Conservation (phyloP, 2,113 vertebrate species). For the Lepus timidus region DNA sequence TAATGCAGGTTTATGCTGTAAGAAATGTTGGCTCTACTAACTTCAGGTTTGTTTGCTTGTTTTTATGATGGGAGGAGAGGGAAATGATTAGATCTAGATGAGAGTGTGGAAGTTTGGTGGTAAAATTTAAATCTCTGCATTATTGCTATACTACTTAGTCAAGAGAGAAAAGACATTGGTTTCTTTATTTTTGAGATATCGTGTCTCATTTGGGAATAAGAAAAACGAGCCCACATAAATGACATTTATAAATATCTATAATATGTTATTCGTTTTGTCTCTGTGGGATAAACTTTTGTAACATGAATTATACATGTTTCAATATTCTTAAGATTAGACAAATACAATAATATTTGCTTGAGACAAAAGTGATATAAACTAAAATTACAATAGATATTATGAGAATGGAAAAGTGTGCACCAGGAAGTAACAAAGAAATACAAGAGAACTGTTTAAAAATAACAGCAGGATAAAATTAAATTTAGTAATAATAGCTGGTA, state of each 20-base stretch:
- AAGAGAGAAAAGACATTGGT: not conserved
- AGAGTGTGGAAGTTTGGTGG: not conserved
- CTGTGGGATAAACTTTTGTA: not conserved
- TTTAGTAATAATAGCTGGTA: not conserved
- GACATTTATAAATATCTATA: not conserved
- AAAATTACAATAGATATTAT: not conserved
- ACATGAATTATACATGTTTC: not conserved
- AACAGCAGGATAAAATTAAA: not conserved
- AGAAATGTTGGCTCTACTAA: not conserved
- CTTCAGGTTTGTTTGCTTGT: not conserved
- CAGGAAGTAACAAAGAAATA: slow-evolving; percentile 10
- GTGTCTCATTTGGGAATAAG: not conserved
- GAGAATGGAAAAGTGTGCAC: not conserved
- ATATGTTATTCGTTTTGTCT: slow-evolving; percentile 16
- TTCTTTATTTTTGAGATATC: not conserved
- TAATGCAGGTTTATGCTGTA: slow-evolving; percentile 32
- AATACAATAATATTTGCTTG: not conserved
- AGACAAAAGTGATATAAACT: slow-evolving; percentile 23
- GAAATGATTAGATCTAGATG: not conserved
- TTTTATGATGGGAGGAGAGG: slow-evolving; percentile 4
- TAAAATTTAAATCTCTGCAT: slow-evolving; percentile 12
- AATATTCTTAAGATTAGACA: slow-evolving; percentile 33
- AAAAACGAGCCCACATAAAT: not conserved
- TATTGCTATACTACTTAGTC: not conserved
- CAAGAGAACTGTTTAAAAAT: not conserved